Percentiles rank a stretch among this genome's conserved stretches.
phyloP scores from a whole-genome alignment of 2,888 invertebrate genomes.

The Myathropa florea region DNA sequence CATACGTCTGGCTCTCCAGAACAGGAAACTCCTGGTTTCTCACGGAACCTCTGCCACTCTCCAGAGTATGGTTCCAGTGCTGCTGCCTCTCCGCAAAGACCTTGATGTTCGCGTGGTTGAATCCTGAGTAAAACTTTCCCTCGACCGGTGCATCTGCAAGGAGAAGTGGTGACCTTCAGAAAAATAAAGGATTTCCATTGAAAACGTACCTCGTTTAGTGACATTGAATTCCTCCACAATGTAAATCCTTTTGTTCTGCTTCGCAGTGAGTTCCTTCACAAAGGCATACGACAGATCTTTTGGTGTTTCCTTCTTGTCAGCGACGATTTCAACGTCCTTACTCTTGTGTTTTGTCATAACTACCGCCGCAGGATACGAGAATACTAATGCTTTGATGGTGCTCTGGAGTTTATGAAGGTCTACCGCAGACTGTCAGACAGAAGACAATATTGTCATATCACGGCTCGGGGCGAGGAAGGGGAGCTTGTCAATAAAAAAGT shows the following conservation, averaged over 20 bases:
- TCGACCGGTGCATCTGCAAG: slow-evolving; percentile 75
- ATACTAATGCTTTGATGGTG: too few species aligned
- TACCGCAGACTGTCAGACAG: neutral
- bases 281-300: neutral
- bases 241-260: slow-evolving; percentile 76
- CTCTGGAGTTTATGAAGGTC: slow-evolving; percentile 17
- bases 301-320: neutral
- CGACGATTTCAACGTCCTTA: neutral
- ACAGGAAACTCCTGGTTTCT: slow-evolving; percentile 72
- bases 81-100: slow-evolving; percentile 21
- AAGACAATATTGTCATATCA: neutral
- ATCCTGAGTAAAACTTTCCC: slow-evolving; percentile 76
- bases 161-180: neutral
- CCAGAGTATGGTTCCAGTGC: slow-evolving; percentile 37
- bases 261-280: slow-evolving; percentile 71
- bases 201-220: slow-evolving; percentile 73
- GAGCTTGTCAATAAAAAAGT: neutral
- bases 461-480: neutral
- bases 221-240: slow-evolving; percentile 75
- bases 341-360: neutral
- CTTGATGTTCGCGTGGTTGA: slow-evolving; percentile 61
- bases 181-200: neutral
- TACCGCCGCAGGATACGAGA: too few species aligned
- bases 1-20: slow-evolving; percentile 77
- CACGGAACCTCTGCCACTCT: slow-evolving; percentile 67